Base-by-base conservation (phyloP, 1,140 invertebrate species). In the Ceratina australensis region DNA sequence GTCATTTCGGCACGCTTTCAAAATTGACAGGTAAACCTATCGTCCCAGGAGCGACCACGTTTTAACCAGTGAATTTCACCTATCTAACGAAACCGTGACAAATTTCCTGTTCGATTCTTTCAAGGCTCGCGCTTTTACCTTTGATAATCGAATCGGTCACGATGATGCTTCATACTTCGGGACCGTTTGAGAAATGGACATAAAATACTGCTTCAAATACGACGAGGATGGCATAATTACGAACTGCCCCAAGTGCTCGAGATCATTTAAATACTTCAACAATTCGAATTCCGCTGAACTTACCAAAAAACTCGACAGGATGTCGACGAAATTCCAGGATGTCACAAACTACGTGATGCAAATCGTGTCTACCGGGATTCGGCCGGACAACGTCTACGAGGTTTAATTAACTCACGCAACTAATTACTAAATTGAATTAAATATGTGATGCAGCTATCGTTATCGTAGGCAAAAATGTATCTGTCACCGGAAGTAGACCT, bases 401-500 rank as follows among this genome's bases (percentile, higher is more conserved):
- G 82, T 86, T 47, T 12, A 54, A 54, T 54, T 16, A n/a, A 18
- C 52, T 16, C 52, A 52, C 50, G 13, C 10, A 13, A 20, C 3
- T 15, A 5, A 3, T 1, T 20, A 26, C 18, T 15, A 2, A 28
- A 54, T 24, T 20, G 12, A 24, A 59, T n/a, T 4, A 49, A 49
- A 26, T 13, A 15, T n/a, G 10, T 12, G 15, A 18, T 65, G 16
- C 20, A 24, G 20, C 49, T 47, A 47, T 52, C 18, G 2, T n/a
- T 50, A 3, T 26, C 13, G 0, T 16, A 86, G 85, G 81, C 81
- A 18, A 81, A 69, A 47, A 75, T 86, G 52, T 22, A 81, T n/a
- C 67, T 86, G 15, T 69, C 83, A 3, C 81, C 83, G 5, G 81
- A 84, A 22, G 72, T 85, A 4, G 85, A 86, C 12, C 59, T 86